phyloP scores from a whole-genome alignment of 92 coral and sea anemone genomes.

The Muricea muricata region DNA sequence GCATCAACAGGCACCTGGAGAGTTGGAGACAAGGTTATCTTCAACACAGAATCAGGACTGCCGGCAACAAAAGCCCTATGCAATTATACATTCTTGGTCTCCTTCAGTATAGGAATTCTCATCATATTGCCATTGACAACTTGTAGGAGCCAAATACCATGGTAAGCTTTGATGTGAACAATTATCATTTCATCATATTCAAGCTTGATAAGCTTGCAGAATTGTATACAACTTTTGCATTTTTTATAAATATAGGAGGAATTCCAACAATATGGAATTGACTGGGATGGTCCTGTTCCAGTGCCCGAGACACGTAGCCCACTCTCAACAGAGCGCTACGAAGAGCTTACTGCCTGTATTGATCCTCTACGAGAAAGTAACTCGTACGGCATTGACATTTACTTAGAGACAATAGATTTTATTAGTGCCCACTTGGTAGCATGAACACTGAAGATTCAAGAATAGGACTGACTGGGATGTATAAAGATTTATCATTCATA shows the following conservation, averaged over 20 bases:
- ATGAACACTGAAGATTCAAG: background rate
- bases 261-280: background rate
- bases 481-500: too few relatives aligned
- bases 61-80: conserved; percentile 63
- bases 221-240: background rate
- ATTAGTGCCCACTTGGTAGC: background rate
- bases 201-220: background rate
- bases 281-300: conserved; percentile 31
- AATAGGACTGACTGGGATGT: too few relatives aligned
- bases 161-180: background rate
- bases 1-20: too few relatives aligned
- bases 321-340: background rate
- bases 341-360: background rate
- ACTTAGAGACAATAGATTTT: conserved; percentile 5
- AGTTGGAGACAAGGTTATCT: conserved; percentile 64
- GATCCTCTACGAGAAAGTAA: conserved; percentile 16
- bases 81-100: conserved; percentile 68
- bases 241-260: background rate
- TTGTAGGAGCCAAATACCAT: background rate
- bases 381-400: conserved; percentile 1
- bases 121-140: background rate
- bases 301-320: conserved; percentile 10
- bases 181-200: background rate
- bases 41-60: conserved; percentile 69
- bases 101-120: conserved; percentile 17